phyloP scores from a whole-genome alignment of 2,888 invertebrate genomes.

The Ophraella communa region DNA sequence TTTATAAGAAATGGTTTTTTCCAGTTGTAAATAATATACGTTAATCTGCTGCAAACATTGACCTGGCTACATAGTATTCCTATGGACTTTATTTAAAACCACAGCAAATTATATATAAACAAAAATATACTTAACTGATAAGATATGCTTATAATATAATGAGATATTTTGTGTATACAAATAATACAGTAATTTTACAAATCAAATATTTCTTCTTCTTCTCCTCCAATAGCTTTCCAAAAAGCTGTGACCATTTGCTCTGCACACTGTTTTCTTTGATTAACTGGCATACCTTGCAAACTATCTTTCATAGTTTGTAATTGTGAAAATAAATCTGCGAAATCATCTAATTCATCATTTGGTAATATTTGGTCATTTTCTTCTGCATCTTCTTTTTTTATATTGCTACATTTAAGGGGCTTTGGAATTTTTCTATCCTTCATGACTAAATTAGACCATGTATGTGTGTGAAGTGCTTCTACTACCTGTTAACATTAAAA shows the following conservation, averaged over 20 bases:
- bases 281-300: conserved; percentile 67
- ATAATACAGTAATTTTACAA: conserved; percentile 42
- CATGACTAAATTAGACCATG: conserved; percentile 73
- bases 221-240: conserved; percentile 77
- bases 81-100: too few species aligned
- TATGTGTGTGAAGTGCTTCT: conserved; percentile 74
- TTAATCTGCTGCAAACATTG: too few species aligned
- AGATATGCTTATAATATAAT: background rate
- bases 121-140: too few species aligned
- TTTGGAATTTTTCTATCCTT: conserved; percentile 58
- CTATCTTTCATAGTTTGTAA: conserved; percentile 73
- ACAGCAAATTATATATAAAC: too few species aligned
- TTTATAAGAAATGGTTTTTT: too few species aligned
- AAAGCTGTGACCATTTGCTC: conserved; percentile 76
- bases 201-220: conserved; percentile 70
- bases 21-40: too few species aligned
- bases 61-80: too few species aligned
- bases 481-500: conserved; percentile 55
- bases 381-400: conserved; percentile 14
- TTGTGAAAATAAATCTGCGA: conserved; percentile 70
- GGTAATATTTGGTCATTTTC: conserved; percentile 38
- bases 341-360: conserved; percentile 59
- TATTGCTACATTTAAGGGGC: conserved; percentile 9
- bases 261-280: conserved; percentile 71
- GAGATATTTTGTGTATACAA: background rate